phyloP scores from a whole-genome alignment of 2,113 vertebrate genomes.

The Corythoichthys intestinalis region DNA sequence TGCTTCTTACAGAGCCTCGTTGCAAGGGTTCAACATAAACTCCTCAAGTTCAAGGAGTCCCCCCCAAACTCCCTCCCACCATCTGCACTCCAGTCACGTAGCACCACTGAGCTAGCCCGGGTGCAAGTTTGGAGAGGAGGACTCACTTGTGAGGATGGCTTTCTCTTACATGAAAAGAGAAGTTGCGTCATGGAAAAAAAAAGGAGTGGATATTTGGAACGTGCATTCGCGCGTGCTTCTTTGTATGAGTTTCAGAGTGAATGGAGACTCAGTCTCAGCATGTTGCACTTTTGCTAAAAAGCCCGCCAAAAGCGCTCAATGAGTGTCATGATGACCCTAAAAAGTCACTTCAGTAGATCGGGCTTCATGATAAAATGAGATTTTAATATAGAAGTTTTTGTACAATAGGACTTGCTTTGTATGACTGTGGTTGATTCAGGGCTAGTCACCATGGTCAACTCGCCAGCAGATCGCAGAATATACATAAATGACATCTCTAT shows the following conservation, averaged over 20 bases:
- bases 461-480: no score
- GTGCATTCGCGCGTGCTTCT: slow-evolving; percentile 29
- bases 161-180: slow-evolving; percentile 65
- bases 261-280: neutral
- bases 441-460: no score
- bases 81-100: slow-evolving; percentile 75
- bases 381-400: neutral
- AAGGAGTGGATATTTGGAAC: slow-evolving; percentile 34
- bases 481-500: no score
- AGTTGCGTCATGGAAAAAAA: slow-evolving; percentile 76
- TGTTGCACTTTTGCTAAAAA: slow-evolving; percentile 2
- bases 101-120: slow-evolving; percentile 50
- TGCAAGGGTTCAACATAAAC: slow-evolving; percentile 33
- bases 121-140: slow-evolving; percentile 46
- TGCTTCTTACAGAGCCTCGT: slow-evolving; percentile 14
- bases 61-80: slow-evolving; percentile 34
- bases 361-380: neutral
- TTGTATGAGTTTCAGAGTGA: slow-evolving; percentile 1
- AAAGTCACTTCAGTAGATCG: neutral
- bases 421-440: neutral
- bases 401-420: neutral
- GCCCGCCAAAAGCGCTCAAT: neutral
- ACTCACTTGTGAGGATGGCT: slow-evolving; percentile 25
- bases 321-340: neutral
- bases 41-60: slow-evolving; percentile 52